These are phyloP conservation scores for Polylopha cassiicola DNA, from an alignment of 2,888 invertebrate species.

Conservation along the genomic window DNA sequence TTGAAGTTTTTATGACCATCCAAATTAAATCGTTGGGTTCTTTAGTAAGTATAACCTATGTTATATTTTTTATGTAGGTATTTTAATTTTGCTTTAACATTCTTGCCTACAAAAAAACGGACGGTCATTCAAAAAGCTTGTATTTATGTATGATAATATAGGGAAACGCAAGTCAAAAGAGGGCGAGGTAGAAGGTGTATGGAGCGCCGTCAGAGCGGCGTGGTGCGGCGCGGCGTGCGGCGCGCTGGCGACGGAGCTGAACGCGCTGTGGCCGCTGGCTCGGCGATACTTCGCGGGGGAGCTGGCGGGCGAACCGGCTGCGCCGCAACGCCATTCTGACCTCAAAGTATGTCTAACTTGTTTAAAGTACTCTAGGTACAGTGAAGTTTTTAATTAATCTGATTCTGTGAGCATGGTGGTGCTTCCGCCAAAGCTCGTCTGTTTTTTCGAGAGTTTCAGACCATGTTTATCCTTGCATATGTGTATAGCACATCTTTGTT, in stretches of 20 bases:
- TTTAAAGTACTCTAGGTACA: not conserved
- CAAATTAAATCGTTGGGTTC: no score
- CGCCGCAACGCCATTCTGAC: conserved; percentile 82
- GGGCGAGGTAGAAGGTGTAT: conserved; percentile 41
- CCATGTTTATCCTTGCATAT: no score
- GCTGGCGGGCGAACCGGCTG: conserved; percentile 82
- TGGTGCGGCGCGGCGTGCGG: conserved; percentile 67
- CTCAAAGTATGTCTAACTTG: conserved; percentile 80
- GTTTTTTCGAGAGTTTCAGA: no score
- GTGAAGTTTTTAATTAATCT: not conserved
- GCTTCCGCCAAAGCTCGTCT: no score
- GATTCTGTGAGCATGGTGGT: no score
- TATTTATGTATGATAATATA: conserved; percentile 7
- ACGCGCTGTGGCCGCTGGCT: conserved; percentile 97
- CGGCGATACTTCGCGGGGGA: conserved; percentile 95
- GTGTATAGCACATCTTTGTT: no score
- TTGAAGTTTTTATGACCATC: no score
- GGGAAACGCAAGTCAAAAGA: conserved; percentile 43
- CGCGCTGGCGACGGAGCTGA: conserved; percentile 76
- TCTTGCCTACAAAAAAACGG: no score
- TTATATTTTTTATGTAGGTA: no score
- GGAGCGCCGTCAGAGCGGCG: conserved; percentile 46
- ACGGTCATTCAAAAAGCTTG: no score
- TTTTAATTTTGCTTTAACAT: no score
- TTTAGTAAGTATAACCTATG: no score